Evolutionary conservation across 2,797 vertebrate genomes (phyloP), one percentile per base, ranked within the genome.

Genomic region (Zenarchopterus dispar): DNA sequence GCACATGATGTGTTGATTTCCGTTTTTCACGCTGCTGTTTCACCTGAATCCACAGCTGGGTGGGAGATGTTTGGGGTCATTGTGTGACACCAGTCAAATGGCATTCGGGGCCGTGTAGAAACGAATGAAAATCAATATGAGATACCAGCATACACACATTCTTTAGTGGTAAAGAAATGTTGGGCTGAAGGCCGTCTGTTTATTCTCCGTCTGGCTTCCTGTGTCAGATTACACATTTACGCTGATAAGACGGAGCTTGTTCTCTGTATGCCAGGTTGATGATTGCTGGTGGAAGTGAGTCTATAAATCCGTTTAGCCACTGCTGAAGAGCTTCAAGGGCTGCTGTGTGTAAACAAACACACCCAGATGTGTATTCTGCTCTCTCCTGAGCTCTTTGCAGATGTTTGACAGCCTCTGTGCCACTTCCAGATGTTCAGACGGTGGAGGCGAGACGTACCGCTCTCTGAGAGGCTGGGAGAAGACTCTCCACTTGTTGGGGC

Each of bases 381-480:
- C 28, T 7, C 28, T 31, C 2, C 28, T 1, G 28, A 36, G 9
- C 33, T 18, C 43, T 10, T 9, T n/a, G 15, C 45, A 0, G 54
- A 43, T 18, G 8, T 51, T 42, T 73, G 8, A 55, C 23, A 8
- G 6, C 2, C 4, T 71, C 36, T 59, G 44, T 52, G 44, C 56
- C 43, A 3, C 43, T 42, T 70, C 39, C 73, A 94, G 94, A 90
- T 89, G 87, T 48, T 71, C 71, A 84, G 51, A 68, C 67, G 67
- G 74, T 83, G 77, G 72, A 82, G 86, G 2, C 63, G 84, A 75
- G 88, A 91, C 58, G 74, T 88, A 50, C 90, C 87, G 17, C 88
- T 93, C 15, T 87, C 92, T 19, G 93, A 93, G 74, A 90, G 81
- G 22, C 87, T 95, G 68, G 93, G 92, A 55, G 92, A 94, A 1